phyloP scores from a whole-genome alignment of 2,888 invertebrate species.

The Margaritifera margaritifera region DNA sequence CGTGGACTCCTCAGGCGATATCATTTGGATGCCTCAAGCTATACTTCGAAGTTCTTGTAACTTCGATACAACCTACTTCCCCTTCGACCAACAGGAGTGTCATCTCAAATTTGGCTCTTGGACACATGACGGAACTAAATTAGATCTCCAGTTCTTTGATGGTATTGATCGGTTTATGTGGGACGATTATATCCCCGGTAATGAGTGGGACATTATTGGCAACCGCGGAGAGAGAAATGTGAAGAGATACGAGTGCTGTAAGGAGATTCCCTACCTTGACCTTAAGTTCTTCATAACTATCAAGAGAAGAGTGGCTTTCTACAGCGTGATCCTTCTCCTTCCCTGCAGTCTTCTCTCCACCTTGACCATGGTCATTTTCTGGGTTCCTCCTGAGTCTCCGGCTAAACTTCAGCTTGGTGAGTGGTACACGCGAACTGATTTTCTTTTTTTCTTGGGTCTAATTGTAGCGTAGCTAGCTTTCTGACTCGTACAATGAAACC shows the following conservation, averaged over 20 bases:
- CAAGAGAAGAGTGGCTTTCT: constrained; percentile 66
- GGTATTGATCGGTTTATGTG: constrained; percentile 51
- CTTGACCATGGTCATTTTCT: constrained; percentile 72
- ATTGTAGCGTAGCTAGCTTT: too few relatives aligned
- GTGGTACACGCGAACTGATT: constrained; percentile 22
- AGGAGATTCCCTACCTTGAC: constrained; percentile 67
- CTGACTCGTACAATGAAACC: too few relatives aligned
- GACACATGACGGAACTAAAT: constrained; percentile 71
- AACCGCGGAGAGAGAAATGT: constrained; percentile 62
- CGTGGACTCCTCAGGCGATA: constrained; percentile 59
- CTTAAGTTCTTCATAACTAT: constrained; percentile 67
- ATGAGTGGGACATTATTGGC: constrained; percentile 70
- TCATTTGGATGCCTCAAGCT: constrained; percentile 69
- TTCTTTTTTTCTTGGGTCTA: not conserved
- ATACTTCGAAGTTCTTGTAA: constrained; percentile 70
- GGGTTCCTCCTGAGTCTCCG: constrained; percentile 74
- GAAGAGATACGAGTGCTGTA: constrained; percentile 68
- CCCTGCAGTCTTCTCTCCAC: constrained; percentile 72
- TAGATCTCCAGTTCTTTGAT: constrained; percentile 58
- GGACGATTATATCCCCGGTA: constrained; percentile 68
- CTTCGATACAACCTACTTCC: constrained; percentile 72
- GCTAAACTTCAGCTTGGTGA: constrained; percentile 72
- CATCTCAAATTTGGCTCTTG: constrained; percentile 72
- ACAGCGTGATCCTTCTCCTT: constrained; percentile 71
- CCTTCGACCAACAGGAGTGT: constrained; percentile 71